Percentiles rank a stretch among this genome's conserved stretches.
These are phyloP conservation scores for Rhyzopertha dominica DNA, from an alignment of 1,140 invertebrate genomes.

Conservation along the genomic window DNA sequence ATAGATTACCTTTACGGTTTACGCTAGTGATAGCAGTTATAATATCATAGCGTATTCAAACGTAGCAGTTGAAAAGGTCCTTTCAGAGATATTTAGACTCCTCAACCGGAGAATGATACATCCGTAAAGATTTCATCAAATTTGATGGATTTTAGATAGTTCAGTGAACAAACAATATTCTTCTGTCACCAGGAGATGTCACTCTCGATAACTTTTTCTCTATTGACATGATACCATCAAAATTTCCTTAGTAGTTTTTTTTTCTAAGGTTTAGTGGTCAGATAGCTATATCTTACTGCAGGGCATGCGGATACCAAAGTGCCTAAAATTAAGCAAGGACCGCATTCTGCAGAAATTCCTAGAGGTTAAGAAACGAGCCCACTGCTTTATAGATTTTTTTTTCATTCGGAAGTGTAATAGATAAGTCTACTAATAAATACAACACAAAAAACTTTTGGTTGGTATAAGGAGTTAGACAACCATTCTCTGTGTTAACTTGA, in stretches of 20 bases:
- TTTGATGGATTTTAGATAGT: no score
- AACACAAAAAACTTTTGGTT: constrained; percentile 25
- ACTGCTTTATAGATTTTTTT: no score
- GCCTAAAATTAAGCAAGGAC: constrained; percentile 24
- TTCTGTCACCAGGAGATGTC: no score
- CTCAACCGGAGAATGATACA: constrained; percentile 29
- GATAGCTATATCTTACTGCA: constrained; percentile 22
- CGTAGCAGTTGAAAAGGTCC: no score
- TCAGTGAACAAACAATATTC: no score
- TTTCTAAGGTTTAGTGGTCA: constrained; percentile 28
- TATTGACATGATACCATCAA: constrained; percentile 16
- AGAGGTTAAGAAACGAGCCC: no score
- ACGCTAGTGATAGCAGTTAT: no score
- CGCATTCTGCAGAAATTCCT: constrained; percentile 26
- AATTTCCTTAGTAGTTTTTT: constrained; percentile 12
- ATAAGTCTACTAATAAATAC: constrained; percentile 27
- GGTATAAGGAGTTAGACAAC: constrained; percentile 17
- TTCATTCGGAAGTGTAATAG: constrained; percentile 10
- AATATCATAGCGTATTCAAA: no score
- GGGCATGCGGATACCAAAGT: constrained; percentile 26
- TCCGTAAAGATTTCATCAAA: constrained; percentile 25
- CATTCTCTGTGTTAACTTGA: constrained; percentile 23
- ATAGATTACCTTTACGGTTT: constrained; percentile 22
- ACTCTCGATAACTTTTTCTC: no score
- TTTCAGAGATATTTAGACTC: constrained; percentile 16